These are phyloP conservation scores for Leptinotarsa undecemlineata DNA, from an alignment of 1,140 invertebrate genomes.

Conservation along the genomic window DNA sequence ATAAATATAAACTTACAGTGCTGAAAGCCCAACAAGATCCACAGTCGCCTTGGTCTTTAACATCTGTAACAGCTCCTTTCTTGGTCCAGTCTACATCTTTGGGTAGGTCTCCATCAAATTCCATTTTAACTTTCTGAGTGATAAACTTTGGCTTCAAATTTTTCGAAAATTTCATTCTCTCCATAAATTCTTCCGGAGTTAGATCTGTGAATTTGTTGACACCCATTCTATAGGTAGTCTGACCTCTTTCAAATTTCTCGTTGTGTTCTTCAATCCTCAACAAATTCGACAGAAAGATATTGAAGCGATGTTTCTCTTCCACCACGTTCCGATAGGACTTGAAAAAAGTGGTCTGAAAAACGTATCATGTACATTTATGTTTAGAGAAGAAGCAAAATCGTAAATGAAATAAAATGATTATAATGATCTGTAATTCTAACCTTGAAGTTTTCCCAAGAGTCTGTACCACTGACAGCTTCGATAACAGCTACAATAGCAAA, in stretches of 20 bases:
- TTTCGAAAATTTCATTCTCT: background rate
- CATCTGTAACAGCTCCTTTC: conserved; percentile 81
- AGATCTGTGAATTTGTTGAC: conserved; percentile 84
- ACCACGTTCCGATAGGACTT: background rate
- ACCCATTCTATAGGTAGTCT: conserved; percentile 66
- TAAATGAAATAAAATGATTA: too few relatives aligned
- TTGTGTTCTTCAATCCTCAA: conserved; percentile 85
- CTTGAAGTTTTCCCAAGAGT: background rate
- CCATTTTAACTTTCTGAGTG: background rate
- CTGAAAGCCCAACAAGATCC: conserved; percentile 95
- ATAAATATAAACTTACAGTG: conserved; percentile 59
- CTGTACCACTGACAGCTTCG: background rate
- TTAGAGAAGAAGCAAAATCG: too few relatives aligned
- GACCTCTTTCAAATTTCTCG: conserved; percentile 63
- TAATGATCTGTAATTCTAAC: background rate
- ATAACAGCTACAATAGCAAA: background rate
- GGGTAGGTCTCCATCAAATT: conserved; percentile 60
- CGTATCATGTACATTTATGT: too few relatives aligned
- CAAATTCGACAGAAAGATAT: conserved; percentile 84
- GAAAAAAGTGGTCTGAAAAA: conserved; percentile 57
- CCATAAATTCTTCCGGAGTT: conserved; percentile 73
- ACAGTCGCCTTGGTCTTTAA: conserved; percentile 92
- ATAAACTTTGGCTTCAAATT: background rate
- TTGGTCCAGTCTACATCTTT: conserved; percentile 82
- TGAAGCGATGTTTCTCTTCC: conserved; percentile 80